phyloP scores from a whole-genome alignment of 2,888 invertebrate species.

The Dryococelus australis region DNA sequence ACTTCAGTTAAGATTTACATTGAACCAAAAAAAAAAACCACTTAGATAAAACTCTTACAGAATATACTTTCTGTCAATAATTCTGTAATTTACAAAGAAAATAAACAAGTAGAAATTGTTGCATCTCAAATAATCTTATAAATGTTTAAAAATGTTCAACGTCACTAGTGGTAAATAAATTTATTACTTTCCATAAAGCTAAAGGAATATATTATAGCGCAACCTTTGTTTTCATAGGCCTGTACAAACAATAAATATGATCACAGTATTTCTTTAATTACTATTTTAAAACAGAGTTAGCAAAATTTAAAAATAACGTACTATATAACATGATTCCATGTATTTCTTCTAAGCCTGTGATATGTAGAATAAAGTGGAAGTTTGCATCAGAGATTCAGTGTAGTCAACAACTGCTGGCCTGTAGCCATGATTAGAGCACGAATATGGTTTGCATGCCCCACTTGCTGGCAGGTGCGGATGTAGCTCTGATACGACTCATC shows the following conservation, averaged over 20 bases:
- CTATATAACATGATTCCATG: not conserved
- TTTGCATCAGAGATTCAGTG: constrained; percentile 43
- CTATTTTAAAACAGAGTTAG: not conserved
- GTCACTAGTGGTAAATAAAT: not conserved
- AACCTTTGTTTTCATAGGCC: not conserved
- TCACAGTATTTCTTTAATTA: not conserved
- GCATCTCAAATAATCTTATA: too few relatives aligned
- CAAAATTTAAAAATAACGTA: not conserved
- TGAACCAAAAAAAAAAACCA: too few relatives aligned
- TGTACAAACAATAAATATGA: not conserved
- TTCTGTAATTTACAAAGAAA: too few relatives aligned
- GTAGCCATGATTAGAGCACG: constrained; percentile 67
- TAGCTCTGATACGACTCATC: constrained; percentile 56
- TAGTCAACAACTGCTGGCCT: constrained; percentile 62
- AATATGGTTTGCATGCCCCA: constrained; percentile 68
- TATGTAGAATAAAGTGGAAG: not conserved
- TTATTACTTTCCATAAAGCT: not conserved
- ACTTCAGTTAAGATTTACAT: too few relatives aligned
- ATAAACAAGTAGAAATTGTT: too few relatives aligned
- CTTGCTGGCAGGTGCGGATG: constrained; percentile 63
- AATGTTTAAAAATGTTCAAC: too few relatives aligned
- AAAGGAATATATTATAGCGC: not conserved
- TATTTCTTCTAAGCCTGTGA: not conserved
- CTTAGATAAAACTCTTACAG: too few relatives aligned
- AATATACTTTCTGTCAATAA: too few relatives aligned